These are phyloP conservation scores for Gila orcuttii DNA, from an alignment of 2,113 vertebrate genomes.

Conservation along the genomic window DNA sequence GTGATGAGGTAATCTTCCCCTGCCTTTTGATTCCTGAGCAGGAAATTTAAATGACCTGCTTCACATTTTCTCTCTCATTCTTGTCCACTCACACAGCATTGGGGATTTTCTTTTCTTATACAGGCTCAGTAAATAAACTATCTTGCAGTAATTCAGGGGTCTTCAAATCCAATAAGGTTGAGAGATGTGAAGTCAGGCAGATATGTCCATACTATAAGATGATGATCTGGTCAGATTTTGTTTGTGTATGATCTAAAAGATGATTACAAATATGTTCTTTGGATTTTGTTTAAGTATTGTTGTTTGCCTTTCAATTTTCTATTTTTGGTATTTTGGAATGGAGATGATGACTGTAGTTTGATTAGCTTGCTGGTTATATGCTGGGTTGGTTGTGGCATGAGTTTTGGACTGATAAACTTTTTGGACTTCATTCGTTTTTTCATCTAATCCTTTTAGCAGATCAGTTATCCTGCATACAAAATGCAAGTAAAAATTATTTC, in stretches of 20 bases:
- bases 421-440: no score
- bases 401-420: background rate
- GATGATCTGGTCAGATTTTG: background rate
- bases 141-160: background rate
- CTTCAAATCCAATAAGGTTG: background rate
- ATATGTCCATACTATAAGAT: background rate
- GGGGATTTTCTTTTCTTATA: no score
- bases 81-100: background rate
- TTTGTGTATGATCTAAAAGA: background rate
- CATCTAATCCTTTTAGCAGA: background rate
- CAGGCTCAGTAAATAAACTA: background rate
- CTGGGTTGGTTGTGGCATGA: background rate
- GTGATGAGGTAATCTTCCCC: conserved; percentile 15
- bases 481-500: no score
- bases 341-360: no score
- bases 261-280: no score
- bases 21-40: background rate
- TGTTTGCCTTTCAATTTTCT: background rate
- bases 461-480: background rate
- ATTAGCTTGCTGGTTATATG: background rate
- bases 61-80: background rate
- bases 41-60: conserved; percentile 37
- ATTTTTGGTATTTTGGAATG: background rate
- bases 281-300: background rate
- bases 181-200: background rate